A percentile compares a stretch with the other conserved stretches of the same genome.
Conservation (phyloP, 1,140 invertebrate genomes). For the Brachionus rubens region DNA sequence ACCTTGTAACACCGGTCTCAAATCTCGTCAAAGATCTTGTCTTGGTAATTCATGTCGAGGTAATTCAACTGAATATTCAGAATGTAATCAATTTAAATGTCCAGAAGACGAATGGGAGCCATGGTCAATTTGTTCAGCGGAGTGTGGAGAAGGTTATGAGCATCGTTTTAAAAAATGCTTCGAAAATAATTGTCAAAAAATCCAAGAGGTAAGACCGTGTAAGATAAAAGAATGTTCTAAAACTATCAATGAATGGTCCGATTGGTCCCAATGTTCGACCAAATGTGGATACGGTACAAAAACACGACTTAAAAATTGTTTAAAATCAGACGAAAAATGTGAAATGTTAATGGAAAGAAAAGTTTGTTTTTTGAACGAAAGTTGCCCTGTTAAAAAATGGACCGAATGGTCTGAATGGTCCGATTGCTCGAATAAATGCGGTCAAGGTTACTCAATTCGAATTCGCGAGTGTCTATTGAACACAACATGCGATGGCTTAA, state of each 20-base stretch:
- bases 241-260: background rate
- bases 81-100: background rate
- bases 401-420: constrained; percentile 27
- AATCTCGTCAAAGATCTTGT: background rate
- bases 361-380: constrained; percentile 8
- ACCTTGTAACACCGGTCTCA: background rate
- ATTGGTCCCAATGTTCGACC: constrained; percentile 35
- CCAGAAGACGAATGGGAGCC: constrained; percentile 4
- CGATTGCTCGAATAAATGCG: constrained; percentile 23
- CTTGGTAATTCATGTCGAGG: background rate
- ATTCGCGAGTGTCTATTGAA: background rate
- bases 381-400: background rate
- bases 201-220: background rate
- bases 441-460: background rate
- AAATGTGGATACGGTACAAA: constrained; percentile 29
- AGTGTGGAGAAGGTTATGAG: background rate
- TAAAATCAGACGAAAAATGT: background rate
- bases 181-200: background rate
- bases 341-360: background rate
- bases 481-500: background rate
- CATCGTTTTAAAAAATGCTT: background rate
- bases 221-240: constrained; percentile 16
- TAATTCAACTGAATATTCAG: background rate
- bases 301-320: background rate
- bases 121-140: background rate